These are phyloP conservation scores for Poeciliopsis retropinna DNA, from an alignment of 2,113 vertebrate genomes.

Conservation along the genomic window DNA sequence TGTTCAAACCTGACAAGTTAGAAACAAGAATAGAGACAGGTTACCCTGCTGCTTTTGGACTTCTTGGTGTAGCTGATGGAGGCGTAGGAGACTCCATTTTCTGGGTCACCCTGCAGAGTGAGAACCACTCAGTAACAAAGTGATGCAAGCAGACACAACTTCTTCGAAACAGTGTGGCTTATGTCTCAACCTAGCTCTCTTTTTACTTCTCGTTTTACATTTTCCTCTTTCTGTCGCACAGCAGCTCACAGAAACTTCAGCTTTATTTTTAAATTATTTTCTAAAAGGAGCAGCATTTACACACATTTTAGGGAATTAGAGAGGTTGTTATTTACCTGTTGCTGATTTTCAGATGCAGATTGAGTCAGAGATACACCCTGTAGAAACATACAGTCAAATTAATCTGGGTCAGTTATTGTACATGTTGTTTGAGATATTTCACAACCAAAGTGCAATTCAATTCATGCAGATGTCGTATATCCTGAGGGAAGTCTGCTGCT, in stretches of 20 bases:
- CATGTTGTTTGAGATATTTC: neutral
- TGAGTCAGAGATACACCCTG: neutral
- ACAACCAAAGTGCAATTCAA: neutral
- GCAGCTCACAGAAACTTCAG: neutral
- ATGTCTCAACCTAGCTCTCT: neutral
- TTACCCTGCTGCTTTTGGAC: neutral
- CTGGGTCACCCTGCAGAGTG: constrained; percentile 15
- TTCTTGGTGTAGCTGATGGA: constrained; percentile 16
- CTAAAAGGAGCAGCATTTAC: neutral
- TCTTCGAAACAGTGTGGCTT: neutral
- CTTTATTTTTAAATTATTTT: neutral
- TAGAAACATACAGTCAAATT: neutral
- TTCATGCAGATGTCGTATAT: neutral
- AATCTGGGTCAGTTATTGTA: neutral
- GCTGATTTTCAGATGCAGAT: neutral
- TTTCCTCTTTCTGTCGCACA: neutral
- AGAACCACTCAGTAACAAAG: neutral
- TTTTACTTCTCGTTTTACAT: neutral
- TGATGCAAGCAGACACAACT: neutral
- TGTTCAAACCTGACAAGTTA: too few relatives aligned
- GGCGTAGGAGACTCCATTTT: constrained; percentile 23
- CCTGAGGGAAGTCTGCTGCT: neutral
- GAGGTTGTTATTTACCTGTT: neutral
- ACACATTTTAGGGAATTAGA: neutral
- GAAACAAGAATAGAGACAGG: neutral